Percentiles rank a stretch among this genome's conserved stretches.
These are phyloP conservation scores for Hyperoplus lanceolatus DNA, from an alignment of 2,797 vertebrate species.

Conservation along the genomic window DNA sequence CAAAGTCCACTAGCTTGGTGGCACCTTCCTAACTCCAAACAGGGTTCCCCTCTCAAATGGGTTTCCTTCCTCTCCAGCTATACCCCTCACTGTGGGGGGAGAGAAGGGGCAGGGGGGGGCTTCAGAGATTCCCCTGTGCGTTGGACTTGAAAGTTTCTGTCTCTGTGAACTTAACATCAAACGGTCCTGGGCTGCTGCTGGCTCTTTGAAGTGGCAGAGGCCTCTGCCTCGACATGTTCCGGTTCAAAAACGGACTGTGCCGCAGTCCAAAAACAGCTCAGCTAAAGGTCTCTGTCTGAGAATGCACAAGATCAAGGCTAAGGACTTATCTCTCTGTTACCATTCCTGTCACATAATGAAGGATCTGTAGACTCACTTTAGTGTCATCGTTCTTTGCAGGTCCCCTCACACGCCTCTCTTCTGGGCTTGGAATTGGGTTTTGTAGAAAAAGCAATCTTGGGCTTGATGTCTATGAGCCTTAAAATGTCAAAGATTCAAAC, in stretches of 20 bases:
- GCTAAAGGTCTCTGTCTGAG: slow-evolving; percentile 67
- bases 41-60: slow-evolving; percentile 38
- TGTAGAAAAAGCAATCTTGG: neutral
- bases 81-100: slow-evolving; percentile 56
- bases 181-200: slow-evolving; percentile 71
- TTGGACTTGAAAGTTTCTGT: slow-evolving; percentile 85
- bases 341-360: slow-evolving; percentile 39
- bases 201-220: slow-evolving; percentile 84
- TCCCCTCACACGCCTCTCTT: slow-evolving; percentile 1
- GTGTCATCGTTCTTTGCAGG: neutral
- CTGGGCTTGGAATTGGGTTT: neutral
- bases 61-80: slow-evolving; percentile 66
- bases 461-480: slow-evolving; percentile 2
- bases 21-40: slow-evolving; percentile 53
- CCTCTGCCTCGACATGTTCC: slow-evolving; percentile 75
- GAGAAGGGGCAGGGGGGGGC: slow-evolving; percentile 59
- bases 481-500: slow-evolving; percentile 17
- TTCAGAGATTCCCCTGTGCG: slow-evolving; percentile 78
- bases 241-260: slow-evolving; percentile 63
- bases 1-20: slow-evolving; percentile 9
- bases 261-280: slow-evolving; percentile 59
- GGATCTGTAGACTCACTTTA: slow-evolving; percentile 13
- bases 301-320: slow-evolving; percentile 68
- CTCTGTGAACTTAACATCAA: slow-evolving; percentile 90
- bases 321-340: slow-evolving; percentile 49